Percentiles rank a stretch among this genome's conserved stretches.
These are phyloP conservation scores for Seriola aureovittata DNA, from an alignment of 2,113 vertebrate species.

Conservation along the genomic window DNA sequence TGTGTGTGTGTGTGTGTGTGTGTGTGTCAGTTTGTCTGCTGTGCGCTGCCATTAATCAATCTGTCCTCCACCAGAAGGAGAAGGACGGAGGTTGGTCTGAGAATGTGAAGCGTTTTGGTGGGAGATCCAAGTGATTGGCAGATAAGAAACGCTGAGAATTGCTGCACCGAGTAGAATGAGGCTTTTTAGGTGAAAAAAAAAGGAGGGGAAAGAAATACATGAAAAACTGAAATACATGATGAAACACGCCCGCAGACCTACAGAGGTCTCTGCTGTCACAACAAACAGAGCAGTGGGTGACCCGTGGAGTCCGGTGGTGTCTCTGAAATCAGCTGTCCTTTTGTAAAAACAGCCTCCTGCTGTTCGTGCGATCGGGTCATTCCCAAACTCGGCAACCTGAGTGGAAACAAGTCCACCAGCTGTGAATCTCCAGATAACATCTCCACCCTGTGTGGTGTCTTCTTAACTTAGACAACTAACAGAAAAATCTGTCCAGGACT, in stretches of 20 bases:
- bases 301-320: conserved; percentile 1
- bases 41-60: conserved; percentile 40
- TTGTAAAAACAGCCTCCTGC: conserved; percentile 49
- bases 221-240: background rate
- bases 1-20: conserved; percentile 9
- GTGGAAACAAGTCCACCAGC: conserved; percentile 11
- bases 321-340: conserved; percentile 54
- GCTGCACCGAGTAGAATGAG: background rate
- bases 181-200: no score
- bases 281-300: conserved; percentile 53
- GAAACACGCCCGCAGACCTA: conserved; percentile 5
- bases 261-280: conserved; percentile 61
- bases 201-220: no score
- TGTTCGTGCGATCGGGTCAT: conserved; percentile 34
- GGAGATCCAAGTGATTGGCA: conserved; percentile 22
- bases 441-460: conserved; percentile 2
- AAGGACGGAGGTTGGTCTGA: conserved; percentile 39
- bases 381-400: background rate
- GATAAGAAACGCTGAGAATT: conserved; percentile 33
- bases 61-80: background rate
- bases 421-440: conserved; percentile 20
- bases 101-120: conserved; percentile 53
- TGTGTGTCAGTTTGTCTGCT: conserved; percentile 12
- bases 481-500: conserved; percentile 8
- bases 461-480: conserved; percentile 12